Evolutionary conservation across 1,140 invertebrate genomes (phyloP), one percentile per base, ranked within the genome.

Genomic region (Centruroides vittatus): DNA sequence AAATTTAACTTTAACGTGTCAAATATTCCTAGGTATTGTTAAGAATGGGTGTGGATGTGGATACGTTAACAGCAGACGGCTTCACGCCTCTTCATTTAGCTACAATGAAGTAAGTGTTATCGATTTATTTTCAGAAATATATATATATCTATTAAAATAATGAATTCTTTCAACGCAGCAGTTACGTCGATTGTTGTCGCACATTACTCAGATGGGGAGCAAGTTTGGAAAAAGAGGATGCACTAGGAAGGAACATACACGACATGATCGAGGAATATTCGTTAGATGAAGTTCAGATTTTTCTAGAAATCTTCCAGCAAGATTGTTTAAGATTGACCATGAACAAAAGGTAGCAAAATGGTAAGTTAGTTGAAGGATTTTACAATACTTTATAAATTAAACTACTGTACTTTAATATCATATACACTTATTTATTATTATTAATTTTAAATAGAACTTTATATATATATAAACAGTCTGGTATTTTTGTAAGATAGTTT

Each of bases 1-100:
- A 23, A 23, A 23, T 23, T 2, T 23, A 23, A 23, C 23, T 23
- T 23, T 23, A 23, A 23, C 23, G 23, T 41, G 41, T 41, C 51
- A 53, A 53, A 53, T 53, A 36, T 36, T 53, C 7, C 35, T 23
- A 75, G 73, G 66, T 75, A 35, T 61, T 76, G 23, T 65, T 69
- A 61, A 70, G 70, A 0, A 71, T 74, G 70, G 74, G 74, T 34
- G 69, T 72, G 6, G 65, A 68, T 34, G 66, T 75, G n/a, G 70
- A 69, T 49, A 62, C 66, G 48, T 48, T 65, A 54, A 72, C 73
- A 47, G 56, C 65, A 12, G 73, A 76, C 55, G 67, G 68, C 50
- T 70, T 73, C 61, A 72, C 73, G 46, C 71, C 74, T 41, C 64
- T 76, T 23, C 73, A 75, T 66, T 59, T 75, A 34, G 73, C 74